Evolutionary conservation across 2,888 invertebrate species (phyloP), one percentile per base, ranked within the genome.

Genomic region (Drosophila anomelani): DNA sequence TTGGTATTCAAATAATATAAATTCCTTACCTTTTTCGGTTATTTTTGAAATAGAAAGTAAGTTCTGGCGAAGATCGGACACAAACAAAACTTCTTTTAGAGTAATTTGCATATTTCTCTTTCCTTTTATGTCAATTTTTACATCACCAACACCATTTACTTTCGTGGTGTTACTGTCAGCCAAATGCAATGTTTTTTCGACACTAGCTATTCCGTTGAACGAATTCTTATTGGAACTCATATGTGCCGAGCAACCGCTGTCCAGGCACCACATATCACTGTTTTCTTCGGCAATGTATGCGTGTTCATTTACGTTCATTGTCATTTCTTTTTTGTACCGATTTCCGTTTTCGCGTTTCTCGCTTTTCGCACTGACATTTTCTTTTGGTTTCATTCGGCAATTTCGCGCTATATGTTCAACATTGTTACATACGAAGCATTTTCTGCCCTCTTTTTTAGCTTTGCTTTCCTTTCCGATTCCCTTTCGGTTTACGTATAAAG

Each of bases 221-320:
- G 34, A 4, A 13, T 2, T 51, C 32, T 47, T 47, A 10, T 47
- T 47, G 5, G 15, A 47, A 47, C 47, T 29, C 29, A 47, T 29
- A 26, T 47, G 47, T 47, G 47, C 47, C n/a, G n/a, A 29, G 6
- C n/a, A 29, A 29, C 26, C 26, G n/a, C 29, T 51, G 51, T 34
- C 20, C 9, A 43, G 13, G 13, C 44, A 44, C 53, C 36, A 36
- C 53, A 36, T 36, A 23, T 17, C 6, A 36, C 9, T 15, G 3
- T 23, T 3, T 8, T 36, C 34, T 36, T 51, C 9, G 20, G 20
- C 8, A 6, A 51, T 34, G 34, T 9, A n/a, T 12, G n/a, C n/a
- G 5, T 47, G 26, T 47, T 47, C 46, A 29, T 29, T 26, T 26
- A 26, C 26, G 10, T 47, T 29, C 9, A n/a, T 29, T 29, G 10